These are phyloP conservation scores for Horisme vitalbata DNA, from an alignment of 2,888 invertebrate genomes.

Conservation along the genomic window DNA sequence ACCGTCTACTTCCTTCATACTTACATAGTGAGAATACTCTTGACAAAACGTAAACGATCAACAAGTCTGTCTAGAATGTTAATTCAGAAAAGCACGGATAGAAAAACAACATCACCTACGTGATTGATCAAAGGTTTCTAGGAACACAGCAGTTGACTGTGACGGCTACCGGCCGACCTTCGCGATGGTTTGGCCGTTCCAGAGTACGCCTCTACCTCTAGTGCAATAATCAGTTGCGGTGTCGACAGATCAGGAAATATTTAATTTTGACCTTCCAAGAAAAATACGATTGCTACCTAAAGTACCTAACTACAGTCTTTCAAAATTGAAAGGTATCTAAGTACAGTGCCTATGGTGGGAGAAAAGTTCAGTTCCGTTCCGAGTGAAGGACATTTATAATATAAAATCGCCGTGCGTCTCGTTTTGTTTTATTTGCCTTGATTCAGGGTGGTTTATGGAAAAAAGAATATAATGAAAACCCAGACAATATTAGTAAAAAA, in stretches of 20 bases:
- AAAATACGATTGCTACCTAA: constrained; percentile 50
- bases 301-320: constrained; percentile 36
- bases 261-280: constrained; percentile 49
- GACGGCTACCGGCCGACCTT: constrained; percentile 39
- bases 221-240: constrained; percentile 49
- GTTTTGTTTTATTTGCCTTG: too few relatives aligned
- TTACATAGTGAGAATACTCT: too few relatives aligned
- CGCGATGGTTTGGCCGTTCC: constrained; percentile 45
- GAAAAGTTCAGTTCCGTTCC: too few relatives aligned
- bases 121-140: constrained; percentile 39
- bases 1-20: too few relatives aligned
- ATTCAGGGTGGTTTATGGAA: too few relatives aligned
- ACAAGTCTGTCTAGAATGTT: too few relatives aligned
- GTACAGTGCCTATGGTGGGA: too few relatives aligned
- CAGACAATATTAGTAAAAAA: too few relatives aligned
- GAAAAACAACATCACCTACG: constrained; percentile 24
- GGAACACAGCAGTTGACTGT: constrained; percentile 37
- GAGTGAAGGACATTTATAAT: too few relatives aligned
- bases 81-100: background rate
- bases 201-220: constrained; percentile 55
- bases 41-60: too few relatives aligned
- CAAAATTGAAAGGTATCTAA: constrained; percentile 26
- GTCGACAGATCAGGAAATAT: constrained; percentile 57
- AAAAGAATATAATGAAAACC: too few relatives aligned
- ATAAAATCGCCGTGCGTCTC: too few relatives aligned